Evolutionary conservation across 2,113 vertebrate species (phyloP).

Genomic region (Callocephalon fimbriatum): DNA sequence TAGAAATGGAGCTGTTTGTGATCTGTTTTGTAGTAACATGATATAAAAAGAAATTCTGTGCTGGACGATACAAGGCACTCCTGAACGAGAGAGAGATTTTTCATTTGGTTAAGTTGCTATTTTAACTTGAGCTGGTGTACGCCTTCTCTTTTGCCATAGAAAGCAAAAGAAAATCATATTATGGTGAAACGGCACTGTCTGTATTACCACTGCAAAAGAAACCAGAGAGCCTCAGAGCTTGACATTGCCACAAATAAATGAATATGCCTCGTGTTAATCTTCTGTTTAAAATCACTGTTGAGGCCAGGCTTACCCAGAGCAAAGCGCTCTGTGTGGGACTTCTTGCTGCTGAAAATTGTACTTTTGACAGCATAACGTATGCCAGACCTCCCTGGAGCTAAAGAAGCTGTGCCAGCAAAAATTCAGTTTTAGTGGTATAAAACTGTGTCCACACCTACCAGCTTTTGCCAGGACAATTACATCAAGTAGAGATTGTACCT

Average conservation of each 20-base stretch:
- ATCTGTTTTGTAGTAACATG: not conserved
- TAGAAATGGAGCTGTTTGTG: not conserved
- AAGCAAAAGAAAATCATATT: conserved; percentile 6
- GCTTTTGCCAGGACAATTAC: conserved; percentile 34
- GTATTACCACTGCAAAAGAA: not conserved
- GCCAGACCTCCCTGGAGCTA: conserved; percentile 62
- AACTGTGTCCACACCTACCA: not conserved
- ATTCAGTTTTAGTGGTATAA: conserved; percentile 8
- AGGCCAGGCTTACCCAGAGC: not conserved
- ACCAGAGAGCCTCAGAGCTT: not conserved
- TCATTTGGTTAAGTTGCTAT: not conserved
- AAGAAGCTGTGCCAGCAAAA: conserved; percentile 51
- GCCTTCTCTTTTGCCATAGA: not conserved
- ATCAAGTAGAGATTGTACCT: not conserved
- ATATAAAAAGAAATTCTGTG: not conserved
- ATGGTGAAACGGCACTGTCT: not conserved
- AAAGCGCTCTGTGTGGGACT: not conserved
- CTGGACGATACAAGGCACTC: not conserved
- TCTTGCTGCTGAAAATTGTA: not conserved
- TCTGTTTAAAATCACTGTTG: not conserved
- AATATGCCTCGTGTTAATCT: not conserved
- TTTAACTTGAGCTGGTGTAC: not conserved
- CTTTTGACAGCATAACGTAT: not conserved
- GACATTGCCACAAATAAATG: not conserved
- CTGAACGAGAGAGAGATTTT: not conserved